Conservation (phyloP, 2,797 vertebrate genomes). For the Serranus cabrilla region DNA sequence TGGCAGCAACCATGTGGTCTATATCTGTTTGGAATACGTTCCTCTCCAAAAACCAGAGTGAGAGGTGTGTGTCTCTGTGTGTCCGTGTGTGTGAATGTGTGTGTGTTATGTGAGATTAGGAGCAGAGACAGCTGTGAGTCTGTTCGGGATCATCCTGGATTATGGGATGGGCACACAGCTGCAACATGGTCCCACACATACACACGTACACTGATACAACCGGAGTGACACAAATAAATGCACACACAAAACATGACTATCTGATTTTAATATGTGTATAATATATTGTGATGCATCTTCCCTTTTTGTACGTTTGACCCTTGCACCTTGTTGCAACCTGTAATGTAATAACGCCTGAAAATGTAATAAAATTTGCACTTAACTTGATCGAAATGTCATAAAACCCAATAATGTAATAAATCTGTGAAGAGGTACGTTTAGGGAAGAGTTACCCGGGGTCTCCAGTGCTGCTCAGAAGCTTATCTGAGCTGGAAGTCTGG, state of each 20-base stretch:
- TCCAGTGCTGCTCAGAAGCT: too few relatives aligned
- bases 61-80: slow-evolving; percentile 33
- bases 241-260: slow-evolving; percentile 23
- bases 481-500: too few relatives aligned
- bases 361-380: too few relatives aligned
- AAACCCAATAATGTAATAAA: too few relatives aligned
- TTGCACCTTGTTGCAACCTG: neutral
- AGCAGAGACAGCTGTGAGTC: slow-evolving; percentile 79
- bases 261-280: neutral
- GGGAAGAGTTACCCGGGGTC: too few relatives aligned
- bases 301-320: neutral
- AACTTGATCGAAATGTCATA: too few relatives aligned
- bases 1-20: slow-evolving; percentile 48
- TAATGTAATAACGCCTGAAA: too few relatives aligned
- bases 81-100: slow-evolving; percentile 21
- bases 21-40: slow-evolving; percentile 54
- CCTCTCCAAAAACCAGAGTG: slow-evolving; percentile 52
- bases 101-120: slow-evolving; percentile 73
- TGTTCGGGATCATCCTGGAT: slow-evolving; percentile 83
- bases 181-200: slow-evolving; percentile 58
- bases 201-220: slow-evolving; percentile 17
- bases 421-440: too few relatives aligned
- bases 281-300: neutral
- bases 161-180: slow-evolving; percentile 72
- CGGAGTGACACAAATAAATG: slow-evolving; percentile 27